Percentiles rank a stretch among this genome's conserved stretches.
Conservation (phyloP, 92 coral and sea anemone genomes). For the Pocillopora grandis region DNA sequence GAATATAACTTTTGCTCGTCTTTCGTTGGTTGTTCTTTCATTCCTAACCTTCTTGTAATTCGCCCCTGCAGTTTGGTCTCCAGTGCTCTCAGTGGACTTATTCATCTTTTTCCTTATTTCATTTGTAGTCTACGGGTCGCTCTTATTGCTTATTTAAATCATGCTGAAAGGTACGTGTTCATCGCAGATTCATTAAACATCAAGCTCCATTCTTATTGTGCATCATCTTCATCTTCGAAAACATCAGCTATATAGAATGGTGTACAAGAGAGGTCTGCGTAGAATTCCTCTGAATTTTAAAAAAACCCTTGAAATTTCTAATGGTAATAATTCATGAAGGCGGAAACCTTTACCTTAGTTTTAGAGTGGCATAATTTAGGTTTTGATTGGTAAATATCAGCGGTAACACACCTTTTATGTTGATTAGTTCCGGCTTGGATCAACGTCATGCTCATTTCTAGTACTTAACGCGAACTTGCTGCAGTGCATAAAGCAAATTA, state of each 20-base stretch:
- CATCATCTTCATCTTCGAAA: constrained; percentile 7
- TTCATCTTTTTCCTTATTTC: constrained; percentile 23
- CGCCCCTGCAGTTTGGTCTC: too few relatives aligned
- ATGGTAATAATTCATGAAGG: constrained; percentile 10
- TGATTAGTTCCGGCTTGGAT: constrained; percentile 4
- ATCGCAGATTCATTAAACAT: constrained; percentile 16
- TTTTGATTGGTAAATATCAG: not conserved
- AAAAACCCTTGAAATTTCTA: constrained; percentile 1
- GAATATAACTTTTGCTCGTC: not conserved
- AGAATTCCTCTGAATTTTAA: constrained; percentile 16
- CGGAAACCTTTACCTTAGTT: not conserved
- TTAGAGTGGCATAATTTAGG: not conserved
- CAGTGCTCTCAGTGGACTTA: not conserved
- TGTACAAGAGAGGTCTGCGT: not conserved
- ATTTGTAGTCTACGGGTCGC: constrained; percentile 24
- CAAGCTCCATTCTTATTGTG: constrained; percentile 21
- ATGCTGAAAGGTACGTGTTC: constrained; percentile 12
- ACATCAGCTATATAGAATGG: not conserved
- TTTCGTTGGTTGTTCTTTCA: not conserved
- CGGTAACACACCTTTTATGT: not conserved
- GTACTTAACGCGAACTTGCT: too few relatives aligned
- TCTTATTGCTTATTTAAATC: constrained; percentile 12
- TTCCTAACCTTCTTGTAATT: too few relatives aligned
- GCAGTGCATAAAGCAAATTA: too few relatives aligned
- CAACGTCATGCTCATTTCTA: too few relatives aligned